phyloP scores from a whole-genome alignment of 2,797 vertebrate species.

The Sebastes vulpes region DNA sequence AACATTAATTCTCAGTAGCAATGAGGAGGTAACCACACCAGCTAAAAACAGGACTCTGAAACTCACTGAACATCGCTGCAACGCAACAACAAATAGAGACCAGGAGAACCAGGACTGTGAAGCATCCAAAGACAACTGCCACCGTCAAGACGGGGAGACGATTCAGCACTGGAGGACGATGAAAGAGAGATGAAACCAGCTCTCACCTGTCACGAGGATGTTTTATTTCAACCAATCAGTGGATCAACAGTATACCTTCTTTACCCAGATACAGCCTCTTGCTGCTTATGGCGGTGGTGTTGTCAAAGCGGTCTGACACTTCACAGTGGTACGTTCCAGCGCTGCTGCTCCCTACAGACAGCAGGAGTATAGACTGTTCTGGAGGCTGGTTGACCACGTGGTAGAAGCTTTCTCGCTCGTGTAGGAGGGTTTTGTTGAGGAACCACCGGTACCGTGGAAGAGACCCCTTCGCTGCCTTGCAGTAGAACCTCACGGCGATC shows the following conservation, averaged over 20 bases:
- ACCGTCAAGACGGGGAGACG: conserved; percentile 44
- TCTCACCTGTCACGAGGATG: background rate
- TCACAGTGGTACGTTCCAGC: conserved; percentile 79
- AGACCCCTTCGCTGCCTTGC: conserved; percentile 68
- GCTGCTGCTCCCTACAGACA: conserved; percentile 50
- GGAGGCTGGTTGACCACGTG: conserved; percentile 18
- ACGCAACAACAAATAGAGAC: conserved; percentile 67
- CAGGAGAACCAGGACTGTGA: conserved; percentile 60
- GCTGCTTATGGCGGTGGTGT: conserved; percentile 61
- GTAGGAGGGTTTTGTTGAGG: conserved; percentile 66
- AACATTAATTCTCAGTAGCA: background rate
- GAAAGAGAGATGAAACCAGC: background rate
- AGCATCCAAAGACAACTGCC: conserved; percentile 73
- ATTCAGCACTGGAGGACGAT: conserved; percentile 67
- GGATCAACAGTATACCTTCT: conserved; percentile 59
- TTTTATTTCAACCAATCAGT: background rate
- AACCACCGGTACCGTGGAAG: conserved; percentile 78
- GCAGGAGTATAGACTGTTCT: conserved; percentile 33
- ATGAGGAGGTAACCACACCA: background rate
- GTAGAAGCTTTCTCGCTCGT: conserved; percentile 48
- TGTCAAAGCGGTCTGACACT: conserved; percentile 76
- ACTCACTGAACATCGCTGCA: conserved; percentile 77
- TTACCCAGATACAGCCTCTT: conserved; percentile 50
- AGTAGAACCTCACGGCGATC: conserved; percentile 59
- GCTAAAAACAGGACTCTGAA: background rate